Conservation (phyloP, 1,140 invertebrate genomes). For the Solen grandis region DNA sequence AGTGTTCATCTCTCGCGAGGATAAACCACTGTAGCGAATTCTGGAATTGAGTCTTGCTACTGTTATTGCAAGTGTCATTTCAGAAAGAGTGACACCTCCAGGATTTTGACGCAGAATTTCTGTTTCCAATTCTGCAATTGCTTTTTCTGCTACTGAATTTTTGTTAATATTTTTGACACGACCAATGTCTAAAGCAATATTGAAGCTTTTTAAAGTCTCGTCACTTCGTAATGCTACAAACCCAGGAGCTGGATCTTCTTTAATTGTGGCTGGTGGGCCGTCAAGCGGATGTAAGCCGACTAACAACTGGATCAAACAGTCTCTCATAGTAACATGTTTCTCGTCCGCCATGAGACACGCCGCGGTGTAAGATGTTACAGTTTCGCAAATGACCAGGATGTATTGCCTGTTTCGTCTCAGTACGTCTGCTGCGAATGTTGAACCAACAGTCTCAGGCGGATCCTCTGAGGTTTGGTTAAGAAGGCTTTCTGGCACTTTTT, state of each 20-base stretch:
- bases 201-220: not conserved
- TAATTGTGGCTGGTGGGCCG: constrained; percentile 22
- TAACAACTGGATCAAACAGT: constrained; percentile 1
- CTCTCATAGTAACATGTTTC: constrained; percentile 20
- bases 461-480: not conserved
- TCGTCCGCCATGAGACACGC: constrained; percentile 39
- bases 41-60: constrained; percentile 25
- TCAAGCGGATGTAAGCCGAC: constrained; percentile 30
- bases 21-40: constrained; percentile 17
- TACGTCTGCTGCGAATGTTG: constrained; percentile 37
- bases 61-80: constrained; percentile 1
- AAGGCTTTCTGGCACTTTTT: constrained; percentile 2
- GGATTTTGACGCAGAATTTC: constrained; percentile 39
- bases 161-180: constrained; percentile 54
- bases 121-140: constrained; percentile 18
- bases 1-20: constrained; percentile 1
- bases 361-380: constrained; percentile 43
- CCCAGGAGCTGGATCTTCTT: constrained; percentile 22
- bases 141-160: constrained; percentile 41
- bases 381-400: constrained; percentile 41
- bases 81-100: not conserved
- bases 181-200: constrained; percentile 39
- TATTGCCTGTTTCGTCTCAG: constrained; percentile 22
- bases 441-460: constrained; percentile 23
- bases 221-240: constrained; percentile 45